Base-by-base conservation (phyloP, 1,140 invertebrate species). In the Apis laboriosa region DNA sequence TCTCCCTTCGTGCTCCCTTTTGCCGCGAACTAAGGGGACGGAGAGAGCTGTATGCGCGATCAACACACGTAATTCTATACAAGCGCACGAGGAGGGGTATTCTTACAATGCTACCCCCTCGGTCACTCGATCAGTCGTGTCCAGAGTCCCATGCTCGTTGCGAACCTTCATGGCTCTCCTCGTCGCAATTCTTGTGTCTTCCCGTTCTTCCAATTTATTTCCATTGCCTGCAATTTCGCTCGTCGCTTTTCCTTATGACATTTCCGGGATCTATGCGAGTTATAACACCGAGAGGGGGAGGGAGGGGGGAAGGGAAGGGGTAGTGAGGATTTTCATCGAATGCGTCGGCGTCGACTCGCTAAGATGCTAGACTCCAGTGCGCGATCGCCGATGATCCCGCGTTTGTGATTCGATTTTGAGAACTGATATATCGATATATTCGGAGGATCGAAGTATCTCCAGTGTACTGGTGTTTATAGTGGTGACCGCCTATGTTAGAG, bases 61-160 rank as follows among this genome's bases (percentile, higher is more conserved):
- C 77, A 72, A 87, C 85, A 90, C 89, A 87, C 90, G 92, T 92
- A 93, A 93, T 92, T 92, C 91, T 92, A 93, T 93, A 92, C 91
- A 92, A 88, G 86, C 88, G 81, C 51, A 92, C 89, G 84, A 91
- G 91, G 92, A 93, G 93, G 92, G 93, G 92, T 93, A 92, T 92
- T 91, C 89, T 88, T 91, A 90, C 90, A 90, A 93, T 93, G 92
- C 92, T 93, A 94, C 93, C 93, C 93, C 93, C 92, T 93, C 92
- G 93, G 92, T 93, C 92, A 93, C 92, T 93, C 92, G 93, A 94
- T 93, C 93, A 94, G 93, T 93, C 93, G 92, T 94, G 92, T 92
- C 92, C 91, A 92, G 90, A 90, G 92, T 92, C 81, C 87, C 91
- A 91, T 89, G 88, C 90, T 49, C 77, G 91, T 88, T 88, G 84